phyloP scores from a whole-genome alignment of 2,113 vertebrate species.

The Vombatus ursinus region DNA sequence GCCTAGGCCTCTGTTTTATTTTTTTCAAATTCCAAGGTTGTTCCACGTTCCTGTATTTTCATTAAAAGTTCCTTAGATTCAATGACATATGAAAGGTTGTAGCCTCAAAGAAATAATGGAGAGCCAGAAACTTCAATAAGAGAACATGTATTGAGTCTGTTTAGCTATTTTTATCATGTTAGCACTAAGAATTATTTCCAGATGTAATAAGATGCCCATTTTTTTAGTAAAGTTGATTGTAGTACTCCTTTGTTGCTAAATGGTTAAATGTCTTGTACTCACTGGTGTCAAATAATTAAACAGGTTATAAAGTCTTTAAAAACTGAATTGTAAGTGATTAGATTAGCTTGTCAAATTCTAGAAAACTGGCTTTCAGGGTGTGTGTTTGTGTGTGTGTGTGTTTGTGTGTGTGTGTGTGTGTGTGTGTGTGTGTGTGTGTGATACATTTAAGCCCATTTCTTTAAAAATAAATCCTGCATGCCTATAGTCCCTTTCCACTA shows the following conservation, averaged over 20 bases:
- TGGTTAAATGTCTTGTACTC: not conserved
- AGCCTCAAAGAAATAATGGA: not conserved
- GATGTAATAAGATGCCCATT: not conserved
- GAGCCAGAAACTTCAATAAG: not conserved
- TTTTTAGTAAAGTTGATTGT: not conserved
- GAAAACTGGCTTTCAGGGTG: not conserved
- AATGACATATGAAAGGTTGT: not conserved
- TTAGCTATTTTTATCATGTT: not conserved
- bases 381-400: too few species aligned
- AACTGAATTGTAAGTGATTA: not conserved
- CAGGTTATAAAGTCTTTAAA: not conserved
- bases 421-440: too few species aligned
- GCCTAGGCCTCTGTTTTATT: not conserved
- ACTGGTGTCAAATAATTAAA: not conserved
- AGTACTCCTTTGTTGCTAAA: not conserved
- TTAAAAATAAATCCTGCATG: not conserved
- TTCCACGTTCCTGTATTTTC: not conserved
- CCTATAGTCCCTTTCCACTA: not conserved
- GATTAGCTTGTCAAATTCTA: not conserved
- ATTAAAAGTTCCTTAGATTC: not conserved
- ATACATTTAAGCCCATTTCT: not conserved
- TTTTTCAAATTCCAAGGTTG: not conserved
- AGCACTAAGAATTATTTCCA: not conserved
- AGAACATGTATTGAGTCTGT: not conserved
- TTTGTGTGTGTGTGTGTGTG: too few species aligned